Conservation (phyloP, 2,888 invertebrate species). For the Peribatodes rhomboidaria region DNA sequence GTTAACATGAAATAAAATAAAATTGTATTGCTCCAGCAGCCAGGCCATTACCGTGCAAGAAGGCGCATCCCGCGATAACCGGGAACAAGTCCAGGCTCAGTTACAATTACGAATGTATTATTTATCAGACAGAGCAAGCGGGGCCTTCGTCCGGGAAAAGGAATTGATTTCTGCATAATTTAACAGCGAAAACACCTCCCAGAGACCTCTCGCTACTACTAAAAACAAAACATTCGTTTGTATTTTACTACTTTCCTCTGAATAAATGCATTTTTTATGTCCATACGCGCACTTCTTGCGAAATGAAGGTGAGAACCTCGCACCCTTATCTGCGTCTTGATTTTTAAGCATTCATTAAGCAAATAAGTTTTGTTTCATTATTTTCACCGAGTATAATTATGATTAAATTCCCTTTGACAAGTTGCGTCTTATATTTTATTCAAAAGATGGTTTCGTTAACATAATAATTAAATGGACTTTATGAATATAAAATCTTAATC, state of each 20-base stretch:
- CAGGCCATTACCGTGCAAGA: conserved; percentile 30
- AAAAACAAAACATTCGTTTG: conserved; percentile 84
- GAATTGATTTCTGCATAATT: conserved; percentile 87
- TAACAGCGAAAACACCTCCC: conserved; percentile 81
- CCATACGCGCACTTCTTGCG: conserved; percentile 55
- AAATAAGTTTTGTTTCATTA: conserved; percentile 54
- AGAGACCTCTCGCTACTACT: conserved; percentile 75
- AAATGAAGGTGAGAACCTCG: conserved; percentile 54
- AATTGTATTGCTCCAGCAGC: conserved; percentile 28
- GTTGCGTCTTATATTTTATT: conserved; percentile 81
- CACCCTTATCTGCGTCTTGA: conserved; percentile 28
- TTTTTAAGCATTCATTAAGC: conserved; percentile 56
- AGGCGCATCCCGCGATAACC: conserved; percentile 46
- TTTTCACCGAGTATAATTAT: conserved; percentile 67
- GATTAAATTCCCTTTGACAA: conserved; percentile 80
- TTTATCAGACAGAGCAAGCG: conserved; percentile 74
- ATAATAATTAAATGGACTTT: conserved; percentile 85
- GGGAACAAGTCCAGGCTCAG: conserved; percentile 59
- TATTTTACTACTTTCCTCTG: conserved; percentile 78
- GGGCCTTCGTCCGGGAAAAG: conserved; percentile 73
- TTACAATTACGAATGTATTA: conserved; percentile 84
- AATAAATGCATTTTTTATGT: conserved; percentile 77
- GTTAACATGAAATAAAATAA: conserved; percentile 26
- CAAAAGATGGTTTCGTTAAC: conserved; percentile 84
- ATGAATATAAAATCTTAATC: conserved; percentile 83